Percentiles rank a stretch among this genome's conserved stretches.
Conservation (phyloP, 2,797 vertebrate species). For the Cirrhinus mrigala region DNA sequence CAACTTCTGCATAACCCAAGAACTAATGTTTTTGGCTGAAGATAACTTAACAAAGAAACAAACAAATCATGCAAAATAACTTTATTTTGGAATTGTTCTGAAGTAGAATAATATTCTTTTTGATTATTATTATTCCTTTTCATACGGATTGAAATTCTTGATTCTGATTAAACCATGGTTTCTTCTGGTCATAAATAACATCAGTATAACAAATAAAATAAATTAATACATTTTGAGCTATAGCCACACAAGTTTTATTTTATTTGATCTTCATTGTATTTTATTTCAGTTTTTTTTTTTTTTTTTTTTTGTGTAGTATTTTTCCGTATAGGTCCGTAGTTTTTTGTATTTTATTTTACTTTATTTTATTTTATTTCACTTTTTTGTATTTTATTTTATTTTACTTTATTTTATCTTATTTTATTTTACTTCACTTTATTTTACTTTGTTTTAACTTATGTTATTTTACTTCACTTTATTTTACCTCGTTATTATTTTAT, state of each 20-base stretch:
- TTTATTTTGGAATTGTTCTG: neutral
- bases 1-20: neutral
- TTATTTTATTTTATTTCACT: too few species aligned
- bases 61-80: neutral
- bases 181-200: neutral
- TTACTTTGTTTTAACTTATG: too few species aligned
- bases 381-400: too few species aligned
- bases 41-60: neutral
- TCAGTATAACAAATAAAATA: neutral
- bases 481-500: too few species aligned
- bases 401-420: too few species aligned
- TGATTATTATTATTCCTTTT: neutral
- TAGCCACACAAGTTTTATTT: neutral
- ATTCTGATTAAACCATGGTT: neutral
- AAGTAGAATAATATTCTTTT: neutral
- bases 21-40: neutral
- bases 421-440: too few species aligned
- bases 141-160: neutral
- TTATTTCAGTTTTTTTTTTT: too few species aligned
- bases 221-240: neutral
- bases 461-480: too few species aligned
- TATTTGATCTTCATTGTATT: too few species aligned
- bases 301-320: too few species aligned
- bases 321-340: too few species aligned
- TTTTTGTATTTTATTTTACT: too few species aligned